Base-by-base conservation (phyloP, 2,113 vertebrate species). In the Mustelus asterias region DNA sequence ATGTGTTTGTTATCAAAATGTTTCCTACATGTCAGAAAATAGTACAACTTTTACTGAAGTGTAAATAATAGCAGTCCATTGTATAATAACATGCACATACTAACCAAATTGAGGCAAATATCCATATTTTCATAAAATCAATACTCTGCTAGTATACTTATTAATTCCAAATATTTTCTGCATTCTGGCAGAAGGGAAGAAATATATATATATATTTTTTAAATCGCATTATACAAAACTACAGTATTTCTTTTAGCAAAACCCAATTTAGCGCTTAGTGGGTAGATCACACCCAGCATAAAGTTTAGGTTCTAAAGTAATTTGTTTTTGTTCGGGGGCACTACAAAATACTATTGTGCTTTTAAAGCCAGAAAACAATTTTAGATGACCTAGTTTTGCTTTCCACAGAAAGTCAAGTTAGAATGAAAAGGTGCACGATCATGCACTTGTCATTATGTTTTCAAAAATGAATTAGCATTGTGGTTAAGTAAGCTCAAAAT, bases 1-100 rank as follows among this genome's bases (percentile, higher is more conserved):
- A 97, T 96, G 98, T 97, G 96, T 98, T 98, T 95, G 98, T 98
- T 97, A 99, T 96, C 95, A 98, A 97, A 97, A 98, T 97, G 18
- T 98, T 98, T 97, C 99, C 99, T 99, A 97, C 96, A 63, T 96
- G 65, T 48, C 86, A 96, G 48, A 86, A 96, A 0, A 76, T 88
- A 96, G 83, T 85, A 78, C 33, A 33, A 94, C 41, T 95, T 41
- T 70, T 70, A 69, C 24, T 70, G 58, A 92, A 65, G 33, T 63
- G 89, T n/a, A 63, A 33, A 92, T 63, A 90, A n/a, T 63, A 65
- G 60, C n/a, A n/a, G 33, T 33, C 58, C n/a, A 65, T 8, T 65
- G 18, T 3, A 83, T 37, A 63, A n/a, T 16, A 65, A 65, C n/a
- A 65, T 65, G 20, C 18, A 63, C n/a, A 0, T 0, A 9, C 1